phyloP scores from a whole-genome alignment of 2,888 invertebrate genomes.

The Cyclophora albipunctata region DNA sequence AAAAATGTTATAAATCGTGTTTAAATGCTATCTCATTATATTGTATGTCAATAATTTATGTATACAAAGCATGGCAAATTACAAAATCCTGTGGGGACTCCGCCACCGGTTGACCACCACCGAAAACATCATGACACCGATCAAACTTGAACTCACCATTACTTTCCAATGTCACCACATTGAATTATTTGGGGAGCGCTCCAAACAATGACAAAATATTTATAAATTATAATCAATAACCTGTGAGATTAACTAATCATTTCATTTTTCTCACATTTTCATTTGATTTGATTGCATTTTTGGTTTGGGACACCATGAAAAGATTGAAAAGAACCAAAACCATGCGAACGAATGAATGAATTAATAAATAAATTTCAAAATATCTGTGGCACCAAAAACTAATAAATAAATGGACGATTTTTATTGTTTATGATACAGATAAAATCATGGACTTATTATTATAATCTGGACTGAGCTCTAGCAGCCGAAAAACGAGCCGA shows the following conservation, averaged over 20 bases:
- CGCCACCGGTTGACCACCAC: conserved; percentile 49
- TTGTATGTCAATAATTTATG: too few species aligned
- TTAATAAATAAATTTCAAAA: too few species aligned
- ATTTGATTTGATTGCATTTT: conserved; percentile 13
- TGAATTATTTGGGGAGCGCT: background rate
- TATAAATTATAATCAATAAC: conserved; percentile 2
- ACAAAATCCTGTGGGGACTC: conserved; percentile 13
- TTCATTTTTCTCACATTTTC: conserved; percentile 7
- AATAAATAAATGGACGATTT: too few species aligned
- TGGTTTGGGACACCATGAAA: conserved; percentile 13
- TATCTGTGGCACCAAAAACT: too few species aligned
- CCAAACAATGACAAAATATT: background rate
- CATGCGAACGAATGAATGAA: conserved; percentile 2
- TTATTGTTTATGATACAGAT: too few species aligned
- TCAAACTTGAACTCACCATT: conserved; percentile 42
- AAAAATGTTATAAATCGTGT: too few species aligned
- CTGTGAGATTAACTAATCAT: conserved; percentile 2
- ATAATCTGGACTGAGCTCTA: too few species aligned
- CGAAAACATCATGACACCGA: conserved; percentile 25
- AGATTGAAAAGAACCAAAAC: conserved; percentile 11
- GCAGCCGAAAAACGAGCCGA: too few species aligned
- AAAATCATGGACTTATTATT: too few species aligned
- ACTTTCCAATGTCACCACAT: conserved; percentile 26
- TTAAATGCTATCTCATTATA: conserved; percentile 9
- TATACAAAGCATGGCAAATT: too few species aligned